A percentile compares a stretch with the other conserved stretches of the same genome.
Evolutionary conservation across 1,140 invertebrate species (phyloP).

Genomic region (Nasonia longicornis): DNA sequence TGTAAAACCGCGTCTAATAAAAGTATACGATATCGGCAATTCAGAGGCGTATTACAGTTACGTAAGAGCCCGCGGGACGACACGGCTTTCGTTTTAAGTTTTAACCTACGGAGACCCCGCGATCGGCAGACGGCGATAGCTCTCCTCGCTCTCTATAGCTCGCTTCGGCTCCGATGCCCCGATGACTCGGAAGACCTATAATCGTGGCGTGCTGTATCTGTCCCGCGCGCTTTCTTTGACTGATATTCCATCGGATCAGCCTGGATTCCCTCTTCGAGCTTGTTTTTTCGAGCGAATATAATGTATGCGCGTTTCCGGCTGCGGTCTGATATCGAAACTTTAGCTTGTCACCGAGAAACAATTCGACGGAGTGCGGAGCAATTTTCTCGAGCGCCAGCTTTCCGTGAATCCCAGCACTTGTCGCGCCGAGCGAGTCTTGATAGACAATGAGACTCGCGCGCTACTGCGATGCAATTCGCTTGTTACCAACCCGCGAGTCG

Average conservation of each 20-base stretch:
- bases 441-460: too few relatives aligned
- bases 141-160: neutral
- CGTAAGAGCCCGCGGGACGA: neutral
- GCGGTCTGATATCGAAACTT: too few relatives aligned
- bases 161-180: neutral
- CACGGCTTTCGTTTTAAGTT: constrained; percentile 12
- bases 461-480: too few relatives aligned
- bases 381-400: too few relatives aligned
- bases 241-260: neutral
- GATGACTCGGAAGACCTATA: constrained; percentile 23
- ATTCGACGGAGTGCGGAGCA: too few relatives aligned
- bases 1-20: neutral
- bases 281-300: too few relatives aligned
- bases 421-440: too few relatives aligned
- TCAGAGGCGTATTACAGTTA: neutral
- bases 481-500: neutral
- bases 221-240: neutral
- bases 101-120: neutral
- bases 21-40: constrained; percentile 11
- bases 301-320: too few relatives aligned
- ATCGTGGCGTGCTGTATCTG: neutral
- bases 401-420: too few relatives aligned
- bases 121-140: neutral
- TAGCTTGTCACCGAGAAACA: too few relatives aligned
- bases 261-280: too few relatives aligned